A percentile compares a stretch with the other conserved stretches of the same genome.
Conservation (phyloP, 2,888 invertebrate genomes). For the Luperina testacea region DNA sequence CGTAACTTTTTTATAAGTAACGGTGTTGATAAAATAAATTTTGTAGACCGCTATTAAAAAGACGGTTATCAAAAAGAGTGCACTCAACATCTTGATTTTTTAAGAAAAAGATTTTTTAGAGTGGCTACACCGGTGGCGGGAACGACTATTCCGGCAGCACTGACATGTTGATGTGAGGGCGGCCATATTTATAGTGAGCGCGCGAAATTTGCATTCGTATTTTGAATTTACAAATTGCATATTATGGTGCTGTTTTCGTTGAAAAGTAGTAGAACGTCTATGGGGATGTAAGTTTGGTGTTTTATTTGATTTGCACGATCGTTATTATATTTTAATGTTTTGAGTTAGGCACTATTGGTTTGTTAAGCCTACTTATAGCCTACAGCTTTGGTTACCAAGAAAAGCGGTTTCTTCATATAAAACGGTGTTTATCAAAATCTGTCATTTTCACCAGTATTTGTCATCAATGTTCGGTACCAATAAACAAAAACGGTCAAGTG, state of each 20-base stretch:
- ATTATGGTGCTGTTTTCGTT: constrained; percentile 15
- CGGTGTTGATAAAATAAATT: constrained; percentile 75
- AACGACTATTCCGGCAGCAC: constrained; percentile 76
- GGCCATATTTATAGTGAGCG: constrained; percentile 71
- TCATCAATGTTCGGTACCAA: background rate
- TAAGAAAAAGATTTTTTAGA: constrained; percentile 80
- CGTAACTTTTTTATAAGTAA: constrained; percentile 70
- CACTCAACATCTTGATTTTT: constrained; percentile 85
- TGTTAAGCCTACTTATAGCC: background rate
- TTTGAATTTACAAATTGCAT: constrained; percentile 61
- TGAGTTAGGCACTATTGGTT: background rate
- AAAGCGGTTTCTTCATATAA: background rate
- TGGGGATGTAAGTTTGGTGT: background rate
- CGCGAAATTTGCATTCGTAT: constrained; percentile 71
- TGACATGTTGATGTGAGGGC: constrained; percentile 51
- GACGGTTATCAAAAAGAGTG: constrained; percentile 76
- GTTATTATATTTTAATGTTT: constrained; percentile 19
- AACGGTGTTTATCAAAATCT: background rate
- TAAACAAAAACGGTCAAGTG: background rate
- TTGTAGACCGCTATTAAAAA: constrained; percentile 78
- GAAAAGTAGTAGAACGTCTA: background rate
- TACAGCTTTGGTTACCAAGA: background rate
- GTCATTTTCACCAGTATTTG: background rate
- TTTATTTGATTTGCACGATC: constrained; percentile 11
- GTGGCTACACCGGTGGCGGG: constrained; percentile 84